Conservation (phyloP, 2,797 vertebrate species). For the Phylloscopus collybita region DNA sequence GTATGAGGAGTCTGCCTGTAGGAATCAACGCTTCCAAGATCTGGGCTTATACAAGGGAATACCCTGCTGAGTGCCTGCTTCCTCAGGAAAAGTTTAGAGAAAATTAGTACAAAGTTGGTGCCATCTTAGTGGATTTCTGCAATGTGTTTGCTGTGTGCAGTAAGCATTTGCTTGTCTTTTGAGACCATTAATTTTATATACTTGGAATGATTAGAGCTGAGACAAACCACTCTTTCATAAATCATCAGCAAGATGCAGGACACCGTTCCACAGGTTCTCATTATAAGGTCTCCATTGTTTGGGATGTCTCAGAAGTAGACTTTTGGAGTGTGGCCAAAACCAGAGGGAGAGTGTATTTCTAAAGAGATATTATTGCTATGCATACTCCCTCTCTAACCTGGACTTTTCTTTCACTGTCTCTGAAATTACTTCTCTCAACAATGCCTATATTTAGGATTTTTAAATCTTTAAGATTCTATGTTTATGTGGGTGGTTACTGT, state of each 20-base stretch:
- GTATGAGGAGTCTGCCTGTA: not conserved
- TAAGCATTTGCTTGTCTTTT: not conserved
- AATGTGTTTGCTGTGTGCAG: not conserved
- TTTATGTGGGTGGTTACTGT: not conserved
- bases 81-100: not conserved
- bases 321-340: not conserved
- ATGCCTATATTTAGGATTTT: not conserved
- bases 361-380: not conserved
- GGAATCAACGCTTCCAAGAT: not conserved
- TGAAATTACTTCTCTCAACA: not conserved
- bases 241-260: not conserved
- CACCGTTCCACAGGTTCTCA: not conserved
- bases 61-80: not conserved
- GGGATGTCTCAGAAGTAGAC: conserved; percentile 17
- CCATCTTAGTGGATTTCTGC: not conserved
- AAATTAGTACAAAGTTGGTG: not conserved
- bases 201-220: not conserved
- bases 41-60: not conserved
- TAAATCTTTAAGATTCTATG: not conserved
- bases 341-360: not conserved
- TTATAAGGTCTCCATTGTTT: conserved; percentile 38
- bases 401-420: not conserved
- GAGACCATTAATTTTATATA: not conserved
- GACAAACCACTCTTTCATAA: not conserved
- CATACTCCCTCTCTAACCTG: not conserved